These are phyloP conservation scores for Seira ritae DNA, from an alignment of 2,888 invertebrate species.

Conservation along the genomic window DNA sequence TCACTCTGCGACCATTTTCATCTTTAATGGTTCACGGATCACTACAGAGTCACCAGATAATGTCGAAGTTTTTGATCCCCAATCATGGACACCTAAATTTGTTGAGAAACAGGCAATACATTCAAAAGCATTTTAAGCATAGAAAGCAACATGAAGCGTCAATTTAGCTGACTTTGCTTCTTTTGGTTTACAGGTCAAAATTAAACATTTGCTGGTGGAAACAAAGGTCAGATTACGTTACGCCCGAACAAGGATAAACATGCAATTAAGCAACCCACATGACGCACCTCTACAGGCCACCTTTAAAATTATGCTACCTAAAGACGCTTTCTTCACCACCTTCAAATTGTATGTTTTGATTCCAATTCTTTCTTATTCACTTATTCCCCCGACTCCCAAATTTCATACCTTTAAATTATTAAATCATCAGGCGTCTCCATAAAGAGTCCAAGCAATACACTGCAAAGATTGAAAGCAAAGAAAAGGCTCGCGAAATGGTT, in stretches of 20 bases:
- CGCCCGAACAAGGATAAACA: slow-evolving; percentile 74
- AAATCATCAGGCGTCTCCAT: slow-evolving; percentile 61
- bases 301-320: slow-evolving; percentile 74
- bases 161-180: not conserved
- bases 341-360: slow-evolving; percentile 73
- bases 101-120: slow-evolving; percentile 13
- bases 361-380: not conserved
- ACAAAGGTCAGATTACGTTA: slow-evolving; percentile 74
- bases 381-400: slow-evolving; percentile 70
- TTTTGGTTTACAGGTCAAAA: slow-evolving; percentile 21
- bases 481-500: slow-evolving; percentile 72
- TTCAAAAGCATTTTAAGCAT: not conserved
- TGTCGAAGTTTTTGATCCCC: slow-evolving; percentile 38
- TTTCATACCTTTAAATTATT: slow-evolving; percentile 1
- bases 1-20: no score
- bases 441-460: slow-evolving; percentile 41
- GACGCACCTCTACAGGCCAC: slow-evolving; percentile 69
- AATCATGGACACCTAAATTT: not conserved
- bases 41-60: slow-evolving; percentile 41
- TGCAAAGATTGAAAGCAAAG: slow-evolving; percentile 74
- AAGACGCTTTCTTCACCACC: slow-evolving; percentile 73
- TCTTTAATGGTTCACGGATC: not conserved
- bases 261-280: slow-evolving; percentile 73
- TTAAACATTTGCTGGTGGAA: slow-evolving; percentile 23
- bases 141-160: not conserved